Evolutionary conservation across 2,113 vertebrate genomes (phyloP).

Genomic region (Zeus faber): DNA sequence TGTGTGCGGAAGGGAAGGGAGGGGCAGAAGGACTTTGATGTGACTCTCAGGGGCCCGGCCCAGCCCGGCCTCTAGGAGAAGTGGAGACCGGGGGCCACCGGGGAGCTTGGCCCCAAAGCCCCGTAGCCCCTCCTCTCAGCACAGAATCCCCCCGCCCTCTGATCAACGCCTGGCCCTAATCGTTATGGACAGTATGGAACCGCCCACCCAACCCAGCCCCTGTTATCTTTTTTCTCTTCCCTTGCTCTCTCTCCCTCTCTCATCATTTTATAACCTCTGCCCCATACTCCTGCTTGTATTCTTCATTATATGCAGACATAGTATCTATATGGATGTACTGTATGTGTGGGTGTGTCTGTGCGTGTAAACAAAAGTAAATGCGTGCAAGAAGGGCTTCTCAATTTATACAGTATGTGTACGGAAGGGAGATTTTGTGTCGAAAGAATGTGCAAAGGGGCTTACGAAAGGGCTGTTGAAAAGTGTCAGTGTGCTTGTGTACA

Average conservation of each 20-base stretch:
- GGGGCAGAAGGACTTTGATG: constrained; percentile 68
- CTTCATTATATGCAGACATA: not conserved
- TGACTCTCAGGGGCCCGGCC: constrained; percentile 49
- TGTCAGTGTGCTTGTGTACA: constrained; percentile 52
- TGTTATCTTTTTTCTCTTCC: constrained; percentile 15
- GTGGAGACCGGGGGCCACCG: constrained; percentile 56
- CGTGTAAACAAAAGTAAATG: no score
- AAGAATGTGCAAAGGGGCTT: constrained; percentile 25
- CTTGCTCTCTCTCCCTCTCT: constrained; percentile 40
- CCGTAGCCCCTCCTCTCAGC: constrained; percentile 41
- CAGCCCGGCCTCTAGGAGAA: constrained; percentile 55
- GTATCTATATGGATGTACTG: not conserved
- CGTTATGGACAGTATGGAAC: constrained; percentile 58
- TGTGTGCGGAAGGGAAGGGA: constrained; percentile 34
- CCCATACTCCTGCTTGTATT: constrained; percentile 8
- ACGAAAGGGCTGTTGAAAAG: constrained; percentile 45
- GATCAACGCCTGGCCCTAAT: constrained; percentile 75
- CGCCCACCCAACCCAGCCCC: not conserved
- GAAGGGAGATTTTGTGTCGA: constrained; percentile 8
- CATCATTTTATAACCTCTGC: constrained; percentile 41
- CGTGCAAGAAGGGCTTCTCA: no score
- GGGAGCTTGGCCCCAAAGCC: constrained; percentile 55
- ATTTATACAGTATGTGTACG: no score
- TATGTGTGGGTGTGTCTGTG: not conserved
- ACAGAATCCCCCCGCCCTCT: constrained; percentile 46